Evolutionary conservation across 2,797 vertebrate genomes (phyloP).

Genomic region (Scolopax rusticola): DNA sequence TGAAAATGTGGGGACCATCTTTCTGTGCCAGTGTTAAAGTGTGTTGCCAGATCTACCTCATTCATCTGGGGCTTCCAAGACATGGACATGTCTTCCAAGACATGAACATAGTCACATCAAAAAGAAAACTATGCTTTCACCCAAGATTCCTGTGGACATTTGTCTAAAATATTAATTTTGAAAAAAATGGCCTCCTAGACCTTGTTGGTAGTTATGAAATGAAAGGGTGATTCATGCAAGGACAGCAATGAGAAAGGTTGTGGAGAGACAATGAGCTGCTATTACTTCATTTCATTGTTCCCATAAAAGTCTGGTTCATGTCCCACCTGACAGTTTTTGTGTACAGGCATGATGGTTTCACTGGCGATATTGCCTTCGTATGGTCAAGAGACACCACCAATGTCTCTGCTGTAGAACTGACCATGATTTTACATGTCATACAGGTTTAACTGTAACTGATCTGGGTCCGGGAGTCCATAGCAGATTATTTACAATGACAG

Average conservation of each 20-base stretch:
- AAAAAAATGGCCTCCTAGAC: background rate
- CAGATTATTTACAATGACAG: background rate
- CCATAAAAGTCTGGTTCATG: accelerated
- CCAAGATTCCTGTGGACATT: background rate
- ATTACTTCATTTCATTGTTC: accelerated
- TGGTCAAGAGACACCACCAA: background rate
- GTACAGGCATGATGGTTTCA: background rate
- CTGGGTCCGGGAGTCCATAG: background rate
- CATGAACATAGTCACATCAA: accelerated
- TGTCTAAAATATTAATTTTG: background rate
- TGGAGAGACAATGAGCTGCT: background rate
- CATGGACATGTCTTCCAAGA: background rate
- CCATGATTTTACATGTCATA: background rate
- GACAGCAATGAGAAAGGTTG: background rate
- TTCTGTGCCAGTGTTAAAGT: background rate
- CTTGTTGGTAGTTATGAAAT: accelerated
- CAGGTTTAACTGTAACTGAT: background rate
- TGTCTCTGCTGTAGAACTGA: background rate
- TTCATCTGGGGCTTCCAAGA: background rate
- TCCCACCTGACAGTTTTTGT: accelerated
- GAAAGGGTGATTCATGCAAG: background rate
- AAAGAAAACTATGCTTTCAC: background rate
- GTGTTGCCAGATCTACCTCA: background rate
- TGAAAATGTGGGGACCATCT: background rate
- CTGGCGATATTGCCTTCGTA: background rate